These are phyloP conservation scores for Drosophila pandora DNA, from an alignment of 1,140 invertebrate genomes.

Conservation along the genomic window DNA sequence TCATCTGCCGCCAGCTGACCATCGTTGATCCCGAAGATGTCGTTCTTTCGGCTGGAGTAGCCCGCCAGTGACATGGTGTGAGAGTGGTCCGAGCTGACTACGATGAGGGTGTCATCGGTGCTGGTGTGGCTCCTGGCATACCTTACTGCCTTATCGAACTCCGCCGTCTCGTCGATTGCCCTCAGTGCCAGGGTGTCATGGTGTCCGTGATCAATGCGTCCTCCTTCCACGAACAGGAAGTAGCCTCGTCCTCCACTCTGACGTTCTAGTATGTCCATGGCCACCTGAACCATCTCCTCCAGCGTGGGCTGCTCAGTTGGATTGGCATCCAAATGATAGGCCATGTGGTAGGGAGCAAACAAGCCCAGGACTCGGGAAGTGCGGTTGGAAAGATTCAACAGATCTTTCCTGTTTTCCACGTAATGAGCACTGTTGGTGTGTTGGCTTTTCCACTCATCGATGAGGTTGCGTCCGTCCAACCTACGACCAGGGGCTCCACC, in stretches of 20 bases:
- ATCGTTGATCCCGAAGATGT: constrained; percentile 86
- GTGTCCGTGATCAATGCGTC: constrained; percentile 90
- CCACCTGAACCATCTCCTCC: constrained; percentile 90
- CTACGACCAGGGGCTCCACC: constrained; percentile 83
- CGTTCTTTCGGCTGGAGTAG: constrained; percentile 88
- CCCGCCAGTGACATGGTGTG: constrained; percentile 89
- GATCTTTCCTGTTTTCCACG: constrained; percentile 86
- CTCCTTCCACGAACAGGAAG: constrained; percentile 88
- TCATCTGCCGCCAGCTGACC: constrained; percentile 75
- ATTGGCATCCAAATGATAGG: constrained; percentile 85
- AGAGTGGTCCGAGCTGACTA: constrained; percentile 89
- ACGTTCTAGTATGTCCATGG: constrained; percentile 88
- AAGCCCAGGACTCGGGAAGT: constrained; percentile 84
- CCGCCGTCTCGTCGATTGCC: constrained; percentile 89
- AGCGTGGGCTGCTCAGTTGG: constrained; percentile 88
- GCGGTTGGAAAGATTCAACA: constrained; percentile 83
- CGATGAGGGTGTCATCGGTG: constrained; percentile 87
- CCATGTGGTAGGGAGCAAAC: constrained; percentile 85
- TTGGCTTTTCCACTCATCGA: constrained; percentile 87
- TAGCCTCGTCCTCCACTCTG: constrained; percentile 89
- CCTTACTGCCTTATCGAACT: constrained; percentile 88
- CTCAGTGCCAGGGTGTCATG: constrained; percentile 87
- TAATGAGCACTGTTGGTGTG: constrained; percentile 85
- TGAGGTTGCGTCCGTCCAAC: constrained; percentile 88
- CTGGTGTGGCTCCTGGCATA: constrained; percentile 86